Conservation (phyloP, 2,797 vertebrate genomes). For the Pangasius mekongensis region DNA sequence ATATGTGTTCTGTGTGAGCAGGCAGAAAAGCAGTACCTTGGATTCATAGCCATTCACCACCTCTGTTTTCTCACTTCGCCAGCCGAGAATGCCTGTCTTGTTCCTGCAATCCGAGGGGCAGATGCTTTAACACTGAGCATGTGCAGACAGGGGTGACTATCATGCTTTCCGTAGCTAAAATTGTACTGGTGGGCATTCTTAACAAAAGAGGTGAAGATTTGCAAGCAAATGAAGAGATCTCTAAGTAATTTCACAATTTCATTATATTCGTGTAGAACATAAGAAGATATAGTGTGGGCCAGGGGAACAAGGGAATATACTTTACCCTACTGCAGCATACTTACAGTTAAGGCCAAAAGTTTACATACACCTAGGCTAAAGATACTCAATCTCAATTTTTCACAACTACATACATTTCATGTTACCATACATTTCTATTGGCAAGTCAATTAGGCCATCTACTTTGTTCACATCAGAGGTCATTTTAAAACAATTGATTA, state of each 20-base stretch:
- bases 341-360: background rate
- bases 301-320: background rate
- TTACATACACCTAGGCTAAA: background rate
- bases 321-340: background rate
- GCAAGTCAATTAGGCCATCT: background rate
- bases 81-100: slow-evolving; percentile 94
- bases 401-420: background rate
- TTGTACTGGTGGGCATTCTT: background rate
- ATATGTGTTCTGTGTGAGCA: slow-evolving; percentile 12
- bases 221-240: background rate
- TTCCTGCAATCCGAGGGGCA: slow-evolving; percentile 79
- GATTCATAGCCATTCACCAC: slow-evolving; percentile 94
- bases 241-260: background rate
- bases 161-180: slow-evolving; percentile 23
- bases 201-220: background rate
- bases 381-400: background rate
- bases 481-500: background rate
- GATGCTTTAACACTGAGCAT: slow-evolving; percentile 10
- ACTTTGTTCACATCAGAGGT: background rate
- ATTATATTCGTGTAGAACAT: background rate
- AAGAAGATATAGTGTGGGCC: background rate
- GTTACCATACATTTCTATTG: background rate
- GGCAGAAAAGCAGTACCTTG: slow-evolving; percentile 79
- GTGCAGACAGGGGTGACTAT: slow-evolving; percentile 33
- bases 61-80: slow-evolving; percentile 96